Evolutionary conservation across 1,140 invertebrate species (phyloP).

Genomic region (Parapsyche elsis): DNA sequence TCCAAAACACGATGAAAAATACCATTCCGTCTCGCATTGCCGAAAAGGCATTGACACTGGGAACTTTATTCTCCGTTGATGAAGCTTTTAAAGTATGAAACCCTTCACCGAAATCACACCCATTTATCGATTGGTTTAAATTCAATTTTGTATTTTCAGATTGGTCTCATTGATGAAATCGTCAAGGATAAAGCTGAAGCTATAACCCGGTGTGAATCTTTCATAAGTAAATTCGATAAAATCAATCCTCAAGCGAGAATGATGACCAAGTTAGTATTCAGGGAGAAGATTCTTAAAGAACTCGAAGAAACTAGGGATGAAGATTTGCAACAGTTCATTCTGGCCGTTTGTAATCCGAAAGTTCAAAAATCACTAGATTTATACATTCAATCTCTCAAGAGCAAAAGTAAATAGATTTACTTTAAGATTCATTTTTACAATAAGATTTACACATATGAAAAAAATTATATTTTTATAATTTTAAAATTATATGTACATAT

Average conservation of each 20-base stretch:
- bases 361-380: slow-evolving; percentile 76
- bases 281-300: slow-evolving; percentile 67
- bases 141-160: slow-evolving; percentile 57
- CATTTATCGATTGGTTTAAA: background rate
- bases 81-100: slow-evolving; percentile 73
- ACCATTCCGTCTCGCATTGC: slow-evolving; percentile 72
- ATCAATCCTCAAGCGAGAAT: slow-evolving; percentile 72
- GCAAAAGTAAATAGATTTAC: slow-evolving; percentile 64
- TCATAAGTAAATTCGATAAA: slow-evolving; percentile 72
- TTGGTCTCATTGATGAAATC: slow-evolving; percentile 83
- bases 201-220: slow-evolving; percentile 73
- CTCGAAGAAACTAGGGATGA: slow-evolving; percentile 71
- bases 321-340: slow-evolving; percentile 74
- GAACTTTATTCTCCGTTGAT: slow-evolving; percentile 77
- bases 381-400: slow-evolving; percentile 77
- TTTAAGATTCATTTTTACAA: background rate
- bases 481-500: too few species aligned
- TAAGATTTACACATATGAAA: background rate
- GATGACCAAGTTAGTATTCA: slow-evolving; percentile 72
- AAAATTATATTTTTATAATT: background rate
- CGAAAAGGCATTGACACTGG: slow-evolving; percentile 80
- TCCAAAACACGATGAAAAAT: slow-evolving; percentile 71
- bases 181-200: slow-evolving; percentile 76
- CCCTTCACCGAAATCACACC: background rate
- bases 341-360: slow-evolving; percentile 69